Conservation (phyloP, 2,888 invertebrate genomes). For the Lepetodrilus schrolli region DNA sequence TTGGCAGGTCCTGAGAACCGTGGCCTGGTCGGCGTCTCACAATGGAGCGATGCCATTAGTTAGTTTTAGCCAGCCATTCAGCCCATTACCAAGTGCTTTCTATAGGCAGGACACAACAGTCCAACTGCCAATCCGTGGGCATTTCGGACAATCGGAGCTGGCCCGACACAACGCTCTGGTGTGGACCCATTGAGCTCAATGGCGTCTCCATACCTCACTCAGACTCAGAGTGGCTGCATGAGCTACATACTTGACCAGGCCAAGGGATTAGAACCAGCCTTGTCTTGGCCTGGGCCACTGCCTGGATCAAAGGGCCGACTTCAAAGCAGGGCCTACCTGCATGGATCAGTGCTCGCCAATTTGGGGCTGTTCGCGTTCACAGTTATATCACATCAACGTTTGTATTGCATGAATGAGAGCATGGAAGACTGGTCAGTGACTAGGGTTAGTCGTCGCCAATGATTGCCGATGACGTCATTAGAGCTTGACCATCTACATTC, state of each 20-base stretch:
- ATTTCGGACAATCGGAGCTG: too few species aligned
- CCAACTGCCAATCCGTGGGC: too few species aligned
- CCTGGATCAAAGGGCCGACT: constrained; percentile 1
- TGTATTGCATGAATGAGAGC: not conserved
- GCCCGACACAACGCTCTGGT: too few species aligned
- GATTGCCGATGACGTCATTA: not conserved
- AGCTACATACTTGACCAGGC: constrained; percentile 7
- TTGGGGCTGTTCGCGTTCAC: not conserved
- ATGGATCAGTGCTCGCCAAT: not conserved
- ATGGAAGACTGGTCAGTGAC: not conserved
- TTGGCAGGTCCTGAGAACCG: too few species aligned
- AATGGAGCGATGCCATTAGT: too few species aligned
- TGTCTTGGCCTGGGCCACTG: not conserved
- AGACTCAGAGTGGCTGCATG: too few species aligned
- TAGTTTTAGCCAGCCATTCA: too few species aligned
- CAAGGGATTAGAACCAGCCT: not conserved
- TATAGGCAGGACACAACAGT: too few species aligned
- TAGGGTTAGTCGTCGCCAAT: not conserved
- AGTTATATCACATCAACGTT: constrained; percentile 17
- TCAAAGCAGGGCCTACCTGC: not conserved
- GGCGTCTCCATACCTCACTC: too few species aligned
- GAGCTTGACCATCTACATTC: constrained; percentile 1
- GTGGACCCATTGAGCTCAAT: too few species aligned
- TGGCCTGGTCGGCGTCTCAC: too few species aligned
- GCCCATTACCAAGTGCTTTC: too few species aligned